phyloP scores from a whole-genome alignment of 2,797 vertebrate species.

The Gambelia wislizenii region DNA sequence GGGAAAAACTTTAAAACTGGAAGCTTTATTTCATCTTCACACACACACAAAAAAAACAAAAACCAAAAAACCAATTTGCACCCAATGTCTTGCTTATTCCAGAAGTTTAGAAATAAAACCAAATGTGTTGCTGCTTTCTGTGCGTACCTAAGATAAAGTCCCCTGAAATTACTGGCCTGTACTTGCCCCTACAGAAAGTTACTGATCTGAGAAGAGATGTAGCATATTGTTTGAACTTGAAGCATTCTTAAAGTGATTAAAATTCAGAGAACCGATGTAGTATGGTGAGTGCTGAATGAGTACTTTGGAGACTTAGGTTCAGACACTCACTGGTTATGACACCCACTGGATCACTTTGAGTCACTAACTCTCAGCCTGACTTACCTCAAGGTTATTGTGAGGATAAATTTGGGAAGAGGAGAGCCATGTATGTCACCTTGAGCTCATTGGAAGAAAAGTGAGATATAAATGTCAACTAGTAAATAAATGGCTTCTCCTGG shows the following conservation, averaged over 20 bases:
- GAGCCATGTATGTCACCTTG: too few relatives aligned
- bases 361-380: too few relatives aligned
- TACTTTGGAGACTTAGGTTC: too few relatives aligned
- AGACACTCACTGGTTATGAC: too few relatives aligned
- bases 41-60: too few relatives aligned
- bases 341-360: too few relatives aligned
- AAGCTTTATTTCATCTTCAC: neutral
- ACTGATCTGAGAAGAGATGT: too few relatives aligned
- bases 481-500: conserved; percentile 31
- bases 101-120: neutral
- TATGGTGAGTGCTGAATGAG: too few relatives aligned
- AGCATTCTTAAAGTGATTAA: neutral
- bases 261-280: neutral
- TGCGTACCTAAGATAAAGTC: neutral
- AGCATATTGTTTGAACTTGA: neutral
- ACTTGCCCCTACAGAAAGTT: neutral
- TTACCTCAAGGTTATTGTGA: too few relatives aligned
- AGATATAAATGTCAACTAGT: too few relatives aligned
- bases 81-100: neutral
- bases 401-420: too few relatives aligned
- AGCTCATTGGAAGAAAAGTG: too few relatives aligned
- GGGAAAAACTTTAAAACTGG: neutral
- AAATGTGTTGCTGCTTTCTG: neutral
- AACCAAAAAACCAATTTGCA: neutral
- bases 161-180: neutral